phyloP scores from a whole-genome alignment of 2,888 invertebrate genomes.

The Trichopoda pennipes region DNA sequence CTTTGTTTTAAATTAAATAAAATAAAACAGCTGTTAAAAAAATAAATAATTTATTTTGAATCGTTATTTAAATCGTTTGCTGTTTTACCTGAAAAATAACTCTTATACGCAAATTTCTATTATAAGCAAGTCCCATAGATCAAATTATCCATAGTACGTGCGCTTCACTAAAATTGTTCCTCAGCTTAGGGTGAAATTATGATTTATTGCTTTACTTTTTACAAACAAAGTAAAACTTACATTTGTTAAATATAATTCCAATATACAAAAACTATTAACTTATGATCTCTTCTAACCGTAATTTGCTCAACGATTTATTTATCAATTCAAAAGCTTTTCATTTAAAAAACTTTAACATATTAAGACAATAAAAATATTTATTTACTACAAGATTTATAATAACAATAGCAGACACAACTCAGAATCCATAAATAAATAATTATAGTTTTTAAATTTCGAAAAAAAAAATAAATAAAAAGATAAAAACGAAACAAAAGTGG shows the following conservation, averaged over 20 bases:
- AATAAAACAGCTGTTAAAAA: no score
- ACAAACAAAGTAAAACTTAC: no score
- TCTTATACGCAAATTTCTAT: no score
- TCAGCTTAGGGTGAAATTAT: no score
- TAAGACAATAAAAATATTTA: constrained; percentile 32
- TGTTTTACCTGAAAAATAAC: no score
- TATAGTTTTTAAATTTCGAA: constrained; percentile 45
- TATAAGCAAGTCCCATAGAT: no score
- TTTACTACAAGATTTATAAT: constrained; percentile 59
- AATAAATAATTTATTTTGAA: no score
- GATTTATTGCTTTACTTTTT: no score
- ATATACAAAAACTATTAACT: not conserved
- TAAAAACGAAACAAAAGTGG: constrained; percentile 74
- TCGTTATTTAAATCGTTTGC: no score
- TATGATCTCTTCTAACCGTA: not conserved
- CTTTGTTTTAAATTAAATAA: no score
- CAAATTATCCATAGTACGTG: no score
- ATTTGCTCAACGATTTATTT: not conserved
- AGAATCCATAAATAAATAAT: constrained; percentile 24
- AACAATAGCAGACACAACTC: constrained; percentile 28
- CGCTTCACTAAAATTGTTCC: no score
- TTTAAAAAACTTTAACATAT: constrained; percentile 39
- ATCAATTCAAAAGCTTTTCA: constrained; percentile 11
- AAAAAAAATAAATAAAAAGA: constrained; percentile 2
- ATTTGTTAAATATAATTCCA: constrained; percentile 4